Base-by-base conservation (phyloP, 2,797 vertebrate species). In the Pygocentrus nattereri region DNA sequence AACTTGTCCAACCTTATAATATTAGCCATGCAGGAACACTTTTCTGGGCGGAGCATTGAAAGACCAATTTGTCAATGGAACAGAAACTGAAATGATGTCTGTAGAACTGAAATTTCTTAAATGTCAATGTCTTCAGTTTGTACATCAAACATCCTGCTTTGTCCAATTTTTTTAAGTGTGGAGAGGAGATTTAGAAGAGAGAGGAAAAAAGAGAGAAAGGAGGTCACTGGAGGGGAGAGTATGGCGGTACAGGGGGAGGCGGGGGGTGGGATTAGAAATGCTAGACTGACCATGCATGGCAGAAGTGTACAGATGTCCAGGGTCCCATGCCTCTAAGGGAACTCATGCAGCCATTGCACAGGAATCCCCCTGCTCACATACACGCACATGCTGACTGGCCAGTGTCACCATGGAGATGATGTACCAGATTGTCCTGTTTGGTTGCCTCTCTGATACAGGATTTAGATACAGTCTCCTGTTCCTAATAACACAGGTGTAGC, bases 261-360 rank as follows among this genome's bases (percentile, higher is more conserved):
- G 70, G 64, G 47, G 81, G 19, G 54, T 71, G 80, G 67, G 85
- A 86, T 87, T 87, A 81, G 72, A 49, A 74, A 82, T 70, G 68
- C 80, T 77, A 81, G 78, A 74, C 56, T 83, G 81, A 84, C 83
- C 82, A 74, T 73, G n/a, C 74, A 71, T 75, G 79, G 76, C 74
- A 58, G 72, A 74, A 69, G 72, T 49, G 44, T 86, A 79, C 86
- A 86, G 86, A 88, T 88, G 86, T 81, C 84, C 72, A 84, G 52
- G 52, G 72, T 88, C 86, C 81, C 83, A 83, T 75, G 72, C 58
- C 31, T 73, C 80, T 62, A 52, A 68, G 49, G 84, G 70, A 80
- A 85, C 25, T 4, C 27, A 49, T 74, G 68, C 54, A 61, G 79
- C 78, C 58, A 85, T 56, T 67, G 79, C 72, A 56, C 31, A 82